A percentile compares a stretch with the other conserved stretches of the same genome.
These are phyloP conservation scores for Drosophila picticornis DNA, from an alignment of 2,888 invertebrate genomes.

Conservation along the genomic window DNA sequence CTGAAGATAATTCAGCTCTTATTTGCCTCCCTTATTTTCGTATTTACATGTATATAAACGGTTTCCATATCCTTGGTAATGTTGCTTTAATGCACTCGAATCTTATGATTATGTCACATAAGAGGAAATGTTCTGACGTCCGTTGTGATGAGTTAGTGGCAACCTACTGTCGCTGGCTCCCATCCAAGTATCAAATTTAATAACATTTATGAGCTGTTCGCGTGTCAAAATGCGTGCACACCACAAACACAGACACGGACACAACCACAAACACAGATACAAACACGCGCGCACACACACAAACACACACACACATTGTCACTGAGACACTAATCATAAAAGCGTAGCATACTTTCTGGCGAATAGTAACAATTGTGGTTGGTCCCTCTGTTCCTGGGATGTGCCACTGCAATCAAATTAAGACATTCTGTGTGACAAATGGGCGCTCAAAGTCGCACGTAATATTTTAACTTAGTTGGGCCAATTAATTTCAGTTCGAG, in stretches of 20 bases:
- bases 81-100: slow-evolving; percentile 27
- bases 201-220: slow-evolving; percentile 63
- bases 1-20: neutral
- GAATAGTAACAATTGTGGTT: slow-evolving; percentile 27
- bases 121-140: slow-evolving; percentile 31
- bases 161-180: slow-evolving; percentile 27
- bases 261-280: neutral
- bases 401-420: slow-evolving; percentile 52
- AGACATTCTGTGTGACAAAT: slow-evolving; percentile 46
- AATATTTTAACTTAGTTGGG: slow-evolving; percentile 16
- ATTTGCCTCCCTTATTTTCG: neutral
- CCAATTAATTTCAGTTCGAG: slow-evolving; percentile 42
- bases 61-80: neutral
- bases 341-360: slow-evolving; percentile 31
- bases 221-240: slow-evolving; percentile 44
- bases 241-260: slow-evolving; percentile 9
- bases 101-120: slow-evolving; percentile 32
- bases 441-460: slow-evolving; percentile 31
- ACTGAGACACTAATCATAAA: slow-evolving; percentile 21
- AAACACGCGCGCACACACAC: neutral
- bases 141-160: slow-evolving; percentile 16
- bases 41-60: neutral
- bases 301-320: neutral
- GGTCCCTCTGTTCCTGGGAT: neutral
- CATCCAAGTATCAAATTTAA: slow-evolving; percentile 47